Evolutionary conservation across 2,888 invertebrate species (phyloP).

Genomic region (Microctonus aethiopoides): DNA sequence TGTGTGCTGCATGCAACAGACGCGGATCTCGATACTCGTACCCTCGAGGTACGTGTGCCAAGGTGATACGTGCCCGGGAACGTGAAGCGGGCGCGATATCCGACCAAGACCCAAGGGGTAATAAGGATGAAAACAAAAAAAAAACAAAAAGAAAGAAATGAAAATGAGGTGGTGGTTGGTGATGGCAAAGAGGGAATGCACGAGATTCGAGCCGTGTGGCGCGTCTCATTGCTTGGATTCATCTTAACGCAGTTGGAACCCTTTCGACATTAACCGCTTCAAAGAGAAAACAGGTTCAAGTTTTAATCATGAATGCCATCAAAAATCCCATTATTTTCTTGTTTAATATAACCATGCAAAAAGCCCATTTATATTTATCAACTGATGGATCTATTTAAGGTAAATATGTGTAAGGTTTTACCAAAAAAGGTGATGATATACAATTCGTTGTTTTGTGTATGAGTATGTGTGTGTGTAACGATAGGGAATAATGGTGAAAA

Average conservation of each 20-base stretch:
- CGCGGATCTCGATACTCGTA: conserved; percentile 18
- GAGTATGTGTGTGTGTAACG: not conserved
- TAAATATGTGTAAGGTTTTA: not conserved
- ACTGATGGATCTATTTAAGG: not conserved
- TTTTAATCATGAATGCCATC: conserved; percentile 21
- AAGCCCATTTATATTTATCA: not conserved
- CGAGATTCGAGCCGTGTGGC: conserved; percentile 24
- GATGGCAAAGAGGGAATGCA: conserved; percentile 26
- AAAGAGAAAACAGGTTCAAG: conserved; percentile 14
- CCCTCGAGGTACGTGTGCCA: conserved; percentile 28
- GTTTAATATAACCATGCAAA: not conserved
- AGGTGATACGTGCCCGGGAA: conserved; percentile 31
- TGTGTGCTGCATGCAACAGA: conserved; percentile 24
- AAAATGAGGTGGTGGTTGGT: not conserved
- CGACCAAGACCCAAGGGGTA: conserved; percentile 17
- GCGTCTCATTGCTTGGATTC: conserved; percentile 32
- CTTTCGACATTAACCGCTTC: not conserved
- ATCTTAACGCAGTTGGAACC: conserved; percentile 32
- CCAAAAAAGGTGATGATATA: not conserved
- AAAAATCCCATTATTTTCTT: conserved; percentile 24
- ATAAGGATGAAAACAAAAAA: conserved; percentile 26
- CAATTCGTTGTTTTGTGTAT: no score
- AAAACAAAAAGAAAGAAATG: conserved; percentile 16
- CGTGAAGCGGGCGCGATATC: conserved; percentile 10
- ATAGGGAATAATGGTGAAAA: not conserved